Percentiles rank a stretch among this genome's conserved stretches.
These are phyloP conservation scores for Drosophila pseudotalamancana DNA, from an alignment of 2,888 invertebrate species.

Conservation along the genomic window DNA sequence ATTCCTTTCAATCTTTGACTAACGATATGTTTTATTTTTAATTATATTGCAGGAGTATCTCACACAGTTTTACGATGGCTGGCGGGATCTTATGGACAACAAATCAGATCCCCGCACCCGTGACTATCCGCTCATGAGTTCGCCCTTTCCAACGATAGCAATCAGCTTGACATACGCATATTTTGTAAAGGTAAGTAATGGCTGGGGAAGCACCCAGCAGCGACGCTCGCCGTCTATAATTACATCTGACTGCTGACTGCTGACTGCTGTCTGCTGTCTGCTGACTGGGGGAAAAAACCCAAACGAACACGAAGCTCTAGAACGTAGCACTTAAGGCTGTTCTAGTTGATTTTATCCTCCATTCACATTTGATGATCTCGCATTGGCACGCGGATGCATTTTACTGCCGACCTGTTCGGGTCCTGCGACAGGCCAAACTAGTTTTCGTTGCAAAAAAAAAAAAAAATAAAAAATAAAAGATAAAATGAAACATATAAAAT, in stretches of 20 bases:
- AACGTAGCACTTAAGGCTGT: slow-evolving; percentile 27
- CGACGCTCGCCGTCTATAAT: slow-evolving; percentile 35
- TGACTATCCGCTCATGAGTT: slow-evolving; percentile 92
- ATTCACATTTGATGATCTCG: slow-evolving; percentile 30
- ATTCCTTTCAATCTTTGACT: slow-evolving; percentile 22
- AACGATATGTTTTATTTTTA: slow-evolving; percentile 9
- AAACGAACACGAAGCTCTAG: slow-evolving; percentile 22
- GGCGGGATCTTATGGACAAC: slow-evolving; percentile 91
- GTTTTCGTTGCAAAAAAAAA: slow-evolving; percentile 51
- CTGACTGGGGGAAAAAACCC: slow-evolving; percentile 38
- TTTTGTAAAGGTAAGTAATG: slow-evolving; percentile 88
- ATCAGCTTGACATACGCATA: slow-evolving; percentile 91
- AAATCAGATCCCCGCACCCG: slow-evolving; percentile 93
- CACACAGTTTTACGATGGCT: slow-evolving; percentile 83
- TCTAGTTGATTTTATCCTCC: slow-evolving; percentile 18
- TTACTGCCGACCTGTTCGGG: background rate
- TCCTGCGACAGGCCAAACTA: slow-evolving; percentile 47
- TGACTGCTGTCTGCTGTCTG: too few species aligned
- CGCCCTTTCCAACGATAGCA: slow-evolving; percentile 90
- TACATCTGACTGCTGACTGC: slow-evolving; percentile 31
- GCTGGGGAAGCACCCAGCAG: slow-evolving; percentile 16
- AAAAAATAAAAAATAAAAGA: background rate
- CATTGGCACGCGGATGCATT: slow-evolving; percentile 27
- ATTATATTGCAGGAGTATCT: slow-evolving; percentile 81
- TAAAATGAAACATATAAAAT: slow-evolving; percentile 16